Evolutionary conservation across 2,113 vertebrate species (phyloP).

Genomic region (Epinephelus cyanopodus): DNA sequence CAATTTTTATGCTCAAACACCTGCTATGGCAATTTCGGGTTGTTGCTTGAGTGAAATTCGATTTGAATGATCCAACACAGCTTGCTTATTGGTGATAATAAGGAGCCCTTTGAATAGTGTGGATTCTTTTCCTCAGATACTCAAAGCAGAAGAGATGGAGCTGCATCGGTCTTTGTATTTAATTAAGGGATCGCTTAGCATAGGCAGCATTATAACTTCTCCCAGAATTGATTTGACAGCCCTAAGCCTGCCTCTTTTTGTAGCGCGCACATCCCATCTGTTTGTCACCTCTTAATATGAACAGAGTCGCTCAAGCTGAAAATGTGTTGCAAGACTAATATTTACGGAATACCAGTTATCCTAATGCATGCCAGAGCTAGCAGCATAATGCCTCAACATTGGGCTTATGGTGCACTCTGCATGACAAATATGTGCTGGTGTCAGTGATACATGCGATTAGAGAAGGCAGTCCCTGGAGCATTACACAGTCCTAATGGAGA

Average conservation of each 20-base stretch:
- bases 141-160: constrained; percentile 32
- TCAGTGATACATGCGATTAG: constrained; percentile 62
- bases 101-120: constrained; percentile 35
- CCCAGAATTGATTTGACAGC: constrained; percentile 65
- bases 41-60: constrained; percentile 16
- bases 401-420: constrained; percentile 57
- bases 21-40: constrained; percentile 5
- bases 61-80: constrained; percentile 44
- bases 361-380: constrained; percentile 58
- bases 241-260: constrained; percentile 56
- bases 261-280: constrained; percentile 58
- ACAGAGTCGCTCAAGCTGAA: constrained; percentile 73
- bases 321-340: constrained; percentile 77
- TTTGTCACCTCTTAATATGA: constrained; percentile 76
- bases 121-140: constrained; percentile 32
- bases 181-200: constrained; percentile 66
- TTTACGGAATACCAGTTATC: constrained; percentile 72
- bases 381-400: constrained; percentile 53
- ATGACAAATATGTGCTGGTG: constrained; percentile 60
- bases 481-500: constrained; percentile 59
- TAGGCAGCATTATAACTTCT: constrained; percentile 61
- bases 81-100: constrained; percentile 52
- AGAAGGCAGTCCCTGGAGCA: constrained; percentile 40
- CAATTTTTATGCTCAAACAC: constrained; percentile 14
- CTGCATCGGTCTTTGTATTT: constrained; percentile 51